Base-by-base conservation (phyloP, 2,888 invertebrate genomes). In the Tanypteryx hageni region DNA sequence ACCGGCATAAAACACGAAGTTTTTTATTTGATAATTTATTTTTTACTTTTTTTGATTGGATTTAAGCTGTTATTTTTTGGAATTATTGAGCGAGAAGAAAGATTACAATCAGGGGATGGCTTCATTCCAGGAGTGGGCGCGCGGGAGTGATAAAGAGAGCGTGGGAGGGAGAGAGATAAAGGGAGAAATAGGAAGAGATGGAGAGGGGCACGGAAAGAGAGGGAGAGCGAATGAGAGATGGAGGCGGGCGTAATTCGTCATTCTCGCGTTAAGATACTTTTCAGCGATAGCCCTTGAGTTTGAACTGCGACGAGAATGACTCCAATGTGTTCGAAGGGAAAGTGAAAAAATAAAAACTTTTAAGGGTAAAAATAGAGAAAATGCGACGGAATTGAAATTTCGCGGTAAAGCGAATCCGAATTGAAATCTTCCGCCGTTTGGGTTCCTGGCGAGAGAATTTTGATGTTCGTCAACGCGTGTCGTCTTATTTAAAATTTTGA, bases 341-440 rank as follows among this genome's bases (percentile, higher is more conserved):
- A 76, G 76, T 76, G 76, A 76, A 44, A 44, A 5, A 44, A 76
- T 76, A 27, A 76, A 76, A 13, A 44, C 1, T 3, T 44, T 44
- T 44, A 5, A 44, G 5, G 44, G 44, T 22, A 76, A 76, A 76
- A 76, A 10, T 13, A 27, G 27, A 27, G 13, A 27, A 14, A 76
- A 27, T 22, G 76, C 13, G 76, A 27, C 27, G 22, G 76, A 76
- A 76, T 76, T 76, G 76, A 76, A 76, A 76, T 76, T 76, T 76
- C 76, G 76, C 22, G 76, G 76, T 22, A 22, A 76, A 76, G 27
- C 27, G 76, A 76, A 27, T 76, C 76, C 11, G 27, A 76, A 76
- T 76, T 27, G 76, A 76, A 27, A 76, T 27, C 27, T 76, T 76
- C 76, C 76, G 76, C 22, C 44, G 44, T 44, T 44, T 44, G 44